These are phyloP conservation scores for Alaudala cheleensis DNA, from an alignment of 2,113 vertebrate species.

Conservation along the genomic window DNA sequence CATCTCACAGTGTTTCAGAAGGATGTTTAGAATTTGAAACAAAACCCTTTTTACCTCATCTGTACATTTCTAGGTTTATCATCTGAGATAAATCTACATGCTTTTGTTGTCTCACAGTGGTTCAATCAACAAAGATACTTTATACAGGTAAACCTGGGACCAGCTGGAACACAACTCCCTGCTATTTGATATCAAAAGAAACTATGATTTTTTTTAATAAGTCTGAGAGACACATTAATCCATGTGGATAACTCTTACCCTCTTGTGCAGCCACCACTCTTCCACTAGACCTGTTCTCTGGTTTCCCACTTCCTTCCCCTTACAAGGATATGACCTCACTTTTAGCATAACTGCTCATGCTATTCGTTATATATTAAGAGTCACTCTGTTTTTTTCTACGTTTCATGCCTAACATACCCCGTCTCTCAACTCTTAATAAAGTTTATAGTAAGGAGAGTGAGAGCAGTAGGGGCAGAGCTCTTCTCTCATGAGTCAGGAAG, in stretches of 20 bases:
- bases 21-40: neutral
- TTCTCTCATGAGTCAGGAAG: neutral
- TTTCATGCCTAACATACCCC: neutral
- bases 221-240: neutral
- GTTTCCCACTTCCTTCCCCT: neutral
- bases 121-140: neutral
- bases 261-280: neutral
- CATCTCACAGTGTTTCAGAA: neutral
- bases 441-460: neutral
- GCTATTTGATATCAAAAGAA: neutral
- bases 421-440: neutral
- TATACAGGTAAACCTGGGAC: neutral
- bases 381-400: neutral
- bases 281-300: neutral
- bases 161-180: neutral
- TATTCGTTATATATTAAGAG: neutral
- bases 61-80: neutral
- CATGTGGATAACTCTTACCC: neutral
- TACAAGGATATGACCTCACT: neutral
- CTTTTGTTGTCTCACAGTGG: neutral
- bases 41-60: neutral
- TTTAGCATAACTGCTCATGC: neutral
- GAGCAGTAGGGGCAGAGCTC: neutral
- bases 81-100: neutral
- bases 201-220: neutral